A percentile compares a stretch with the other conserved stretches of the same genome.
These are phyloP conservation scores for Percopsis omiscomaycus DNA, from an alignment of 2,797 vertebrate species.

Conservation along the genomic window DNA sequence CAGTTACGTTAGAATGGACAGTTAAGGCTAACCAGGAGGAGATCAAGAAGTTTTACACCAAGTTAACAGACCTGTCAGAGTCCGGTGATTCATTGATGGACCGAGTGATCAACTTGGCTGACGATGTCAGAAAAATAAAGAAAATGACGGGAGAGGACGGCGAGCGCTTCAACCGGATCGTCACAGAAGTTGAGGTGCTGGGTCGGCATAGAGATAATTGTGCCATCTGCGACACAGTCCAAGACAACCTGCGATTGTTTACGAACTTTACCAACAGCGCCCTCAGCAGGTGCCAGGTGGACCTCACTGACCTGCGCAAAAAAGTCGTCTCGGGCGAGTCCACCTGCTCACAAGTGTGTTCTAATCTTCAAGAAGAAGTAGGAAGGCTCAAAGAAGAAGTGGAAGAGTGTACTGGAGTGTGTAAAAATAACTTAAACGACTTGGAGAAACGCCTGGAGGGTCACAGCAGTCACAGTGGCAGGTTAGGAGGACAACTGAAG, in stretches of 20 bases:
- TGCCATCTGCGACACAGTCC: constrained; percentile 61
- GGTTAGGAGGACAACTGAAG: constrained; percentile 78
- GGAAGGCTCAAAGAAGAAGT: constrained; percentile 76
- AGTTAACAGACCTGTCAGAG: constrained; percentile 73
- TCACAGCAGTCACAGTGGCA: constrained; percentile 77
- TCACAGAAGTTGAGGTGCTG: constrained; percentile 71
- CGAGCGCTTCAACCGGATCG: constrained; percentile 75
- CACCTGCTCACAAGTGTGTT: constrained; percentile 78
- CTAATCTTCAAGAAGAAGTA: constrained; percentile 77
- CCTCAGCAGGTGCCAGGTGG: constrained; percentile 69
- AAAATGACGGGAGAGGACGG: constrained; percentile 67
- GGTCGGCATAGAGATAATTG: constrained; percentile 68
- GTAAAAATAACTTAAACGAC: constrained; percentile 58
- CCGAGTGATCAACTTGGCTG: constrained; percentile 67
- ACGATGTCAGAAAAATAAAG: constrained; percentile 71
- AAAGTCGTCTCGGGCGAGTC: constrained; percentile 70
- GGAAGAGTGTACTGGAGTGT: constrained; percentile 69
- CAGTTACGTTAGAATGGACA: constrained; percentile 80
- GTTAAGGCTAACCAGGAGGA: constrained; percentile 77
- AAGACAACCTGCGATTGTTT: constrained; percentile 66
- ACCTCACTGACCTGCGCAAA: constrained; percentile 57
- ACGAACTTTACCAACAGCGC: constrained; percentile 69
- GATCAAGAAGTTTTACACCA: constrained; percentile 77
- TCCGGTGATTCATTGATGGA: constrained; percentile 75
- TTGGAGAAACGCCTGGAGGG: constrained; percentile 77